Percentiles rank a stretch among this genome's conserved stretches.
Conservation (phyloP, 2,797 vertebrate genomes). For the Ctenochaetus hawaiiensis region DNA sequence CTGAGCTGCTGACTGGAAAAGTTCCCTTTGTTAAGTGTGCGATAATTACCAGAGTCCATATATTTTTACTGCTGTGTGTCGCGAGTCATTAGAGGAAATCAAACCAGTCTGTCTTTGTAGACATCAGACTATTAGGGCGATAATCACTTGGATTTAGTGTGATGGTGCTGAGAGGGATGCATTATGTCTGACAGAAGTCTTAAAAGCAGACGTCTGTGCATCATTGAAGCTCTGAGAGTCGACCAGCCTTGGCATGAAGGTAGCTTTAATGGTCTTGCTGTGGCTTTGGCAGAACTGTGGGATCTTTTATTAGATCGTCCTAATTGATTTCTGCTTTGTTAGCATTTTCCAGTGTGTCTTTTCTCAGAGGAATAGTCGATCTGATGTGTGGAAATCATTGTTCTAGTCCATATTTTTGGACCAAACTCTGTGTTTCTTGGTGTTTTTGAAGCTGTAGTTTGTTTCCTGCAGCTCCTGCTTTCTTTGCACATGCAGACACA, state of each 20-base stretch:
- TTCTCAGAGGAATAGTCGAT: constrained; percentile 14
- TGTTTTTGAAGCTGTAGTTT: constrained; percentile 20
- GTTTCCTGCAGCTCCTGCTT: constrained; percentile 26
- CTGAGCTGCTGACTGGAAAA: constrained; percentile 26
- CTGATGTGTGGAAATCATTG: constrained; percentile 33
- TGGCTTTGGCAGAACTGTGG: not conserved
- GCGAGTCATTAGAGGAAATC: constrained; percentile 21
- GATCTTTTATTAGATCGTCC: not conserved
- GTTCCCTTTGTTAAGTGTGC: not conserved
- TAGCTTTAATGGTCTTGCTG: not conserved
- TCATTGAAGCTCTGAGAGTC: not conserved
- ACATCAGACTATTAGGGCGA: not conserved
- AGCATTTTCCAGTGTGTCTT: not conserved
- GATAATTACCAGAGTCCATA: not conserved
- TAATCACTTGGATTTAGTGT: not conserved
- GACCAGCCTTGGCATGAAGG: not conserved
- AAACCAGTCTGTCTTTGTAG: not conserved
- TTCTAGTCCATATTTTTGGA: constrained; percentile 35
- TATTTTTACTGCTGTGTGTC: constrained; percentile 7
- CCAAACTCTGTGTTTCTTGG: constrained; percentile 9
- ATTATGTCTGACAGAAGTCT: not conserved
- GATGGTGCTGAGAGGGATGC: not conserved
- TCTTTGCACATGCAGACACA: not conserved
- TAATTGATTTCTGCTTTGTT: constrained; percentile 4
- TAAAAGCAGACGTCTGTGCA: not conserved